Percentiles rank a stretch among this genome's conserved stretches.
Conservation (phyloP, 2,797 vertebrate genomes). For the Vespertilio murinus region DNA sequence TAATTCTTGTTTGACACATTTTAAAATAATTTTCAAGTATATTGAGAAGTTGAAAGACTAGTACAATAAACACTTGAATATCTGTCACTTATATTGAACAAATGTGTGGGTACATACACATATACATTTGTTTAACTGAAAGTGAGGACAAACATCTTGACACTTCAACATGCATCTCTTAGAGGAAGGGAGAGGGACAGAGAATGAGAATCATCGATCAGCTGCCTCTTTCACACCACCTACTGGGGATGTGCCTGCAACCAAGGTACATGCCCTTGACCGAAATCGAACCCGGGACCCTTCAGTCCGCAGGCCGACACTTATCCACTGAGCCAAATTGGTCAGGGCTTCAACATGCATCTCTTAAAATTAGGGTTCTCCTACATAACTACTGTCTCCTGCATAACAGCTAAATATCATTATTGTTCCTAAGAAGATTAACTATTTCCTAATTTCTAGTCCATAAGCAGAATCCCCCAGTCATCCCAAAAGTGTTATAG, state of each 20-base stretch:
- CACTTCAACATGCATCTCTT: not conserved
- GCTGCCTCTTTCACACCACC: too few relatives aligned
- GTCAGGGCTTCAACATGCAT: not conserved
- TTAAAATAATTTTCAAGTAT: constrained; percentile 30
- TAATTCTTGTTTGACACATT: constrained; percentile 11
- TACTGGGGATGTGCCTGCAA: too few relatives aligned
- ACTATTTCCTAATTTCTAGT: not conserved
- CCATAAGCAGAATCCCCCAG: not conserved
- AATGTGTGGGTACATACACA: not conserved
- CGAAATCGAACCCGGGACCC: too few relatives aligned
- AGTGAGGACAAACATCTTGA: not conserved
- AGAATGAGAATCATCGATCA: too few relatives aligned
- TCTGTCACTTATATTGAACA: not conserved
- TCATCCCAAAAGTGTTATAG: not conserved
- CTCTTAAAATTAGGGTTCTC: not conserved
- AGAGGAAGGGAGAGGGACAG: too few relatives aligned
- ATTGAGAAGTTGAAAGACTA: not conserved
- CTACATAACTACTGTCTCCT: not conserved
- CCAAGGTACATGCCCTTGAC: too few relatives aligned
- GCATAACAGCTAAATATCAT: not conserved
- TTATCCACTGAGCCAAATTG: too few relatives aligned
- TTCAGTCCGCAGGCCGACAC: too few relatives aligned
- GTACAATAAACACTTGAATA: not conserved
- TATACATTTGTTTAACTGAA: not conserved
- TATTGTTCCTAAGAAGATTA: constrained; percentile 3